Conservation (phyloP, 1,140 invertebrate genomes). For the Lycorma delicatula region DNA sequence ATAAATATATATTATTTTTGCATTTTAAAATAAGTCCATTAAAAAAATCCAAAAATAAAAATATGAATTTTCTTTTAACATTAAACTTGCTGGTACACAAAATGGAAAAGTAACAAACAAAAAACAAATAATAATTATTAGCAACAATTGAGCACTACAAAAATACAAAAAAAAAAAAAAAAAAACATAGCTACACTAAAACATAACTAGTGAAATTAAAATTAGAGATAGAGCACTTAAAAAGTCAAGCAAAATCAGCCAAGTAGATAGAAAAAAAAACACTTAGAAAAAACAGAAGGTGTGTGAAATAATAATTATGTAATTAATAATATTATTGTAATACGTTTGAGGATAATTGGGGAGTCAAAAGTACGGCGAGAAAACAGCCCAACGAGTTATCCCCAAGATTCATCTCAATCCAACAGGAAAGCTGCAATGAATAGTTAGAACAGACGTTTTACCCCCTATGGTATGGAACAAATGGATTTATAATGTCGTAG, state of each 20-base stretch:
- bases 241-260: conserved; percentile 7
- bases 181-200: conserved; percentile 6
- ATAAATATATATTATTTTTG: too few relatives aligned
- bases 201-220: conserved; percentile 4
- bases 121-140: background rate
- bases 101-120: conserved; percentile 5
- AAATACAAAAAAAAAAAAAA: conserved; percentile 4
- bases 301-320: conserved; percentile 4
- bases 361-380: conserved; percentile 2
- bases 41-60: too few relatives aligned
- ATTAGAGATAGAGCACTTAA: conserved; percentile 4
- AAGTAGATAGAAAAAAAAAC: conserved; percentile 7
- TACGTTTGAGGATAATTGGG: conserved; percentile 6
- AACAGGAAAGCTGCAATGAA: conserved; percentile 6
- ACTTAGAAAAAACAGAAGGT: conserved; percentile 6
- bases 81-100: too few relatives aligned
- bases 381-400: conserved; percentile 3
- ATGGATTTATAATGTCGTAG: conserved; percentile 1
- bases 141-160: conserved; percentile 6
- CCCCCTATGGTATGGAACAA: background rate
- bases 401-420: conserved; percentile 2
- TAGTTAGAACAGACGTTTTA: conserved; percentile 3
- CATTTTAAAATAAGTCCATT: too few relatives aligned
- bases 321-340: conserved; percentile 1
- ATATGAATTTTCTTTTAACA: too few relatives aligned